Evolutionary conservation across 2,113 vertebrate genomes (phyloP).

Genomic region (human (Homo sapiens)): DNA sequence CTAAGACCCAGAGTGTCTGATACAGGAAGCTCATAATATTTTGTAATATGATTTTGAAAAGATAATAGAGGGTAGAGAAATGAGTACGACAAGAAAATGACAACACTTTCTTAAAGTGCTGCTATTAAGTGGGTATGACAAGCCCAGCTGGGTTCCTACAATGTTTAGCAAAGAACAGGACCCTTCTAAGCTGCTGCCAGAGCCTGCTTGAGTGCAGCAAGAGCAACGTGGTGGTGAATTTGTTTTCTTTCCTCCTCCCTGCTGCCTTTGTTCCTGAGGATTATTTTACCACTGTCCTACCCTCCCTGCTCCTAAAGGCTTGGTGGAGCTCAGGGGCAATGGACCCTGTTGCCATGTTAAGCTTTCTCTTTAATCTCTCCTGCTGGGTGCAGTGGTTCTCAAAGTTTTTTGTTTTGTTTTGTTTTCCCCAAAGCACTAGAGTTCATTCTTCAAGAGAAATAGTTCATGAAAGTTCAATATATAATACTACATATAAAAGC

Average conservation of each 20-base stretch:
- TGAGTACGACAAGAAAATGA: conserved; percentile 77
- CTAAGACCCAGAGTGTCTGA: conserved; percentile 80
- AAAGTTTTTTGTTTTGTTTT: neutral
- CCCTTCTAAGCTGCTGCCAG: neutral
- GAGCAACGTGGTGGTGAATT: neutral
- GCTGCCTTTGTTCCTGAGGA: neutral
- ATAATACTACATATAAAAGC: neutral
- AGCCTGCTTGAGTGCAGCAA: neutral
- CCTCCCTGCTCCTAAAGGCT: neutral
- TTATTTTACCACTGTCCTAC: neutral
- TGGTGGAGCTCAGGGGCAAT: neutral
- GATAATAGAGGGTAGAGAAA: conserved; percentile 80
- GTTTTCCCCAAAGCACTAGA: neutral
- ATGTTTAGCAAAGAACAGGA: neutral
- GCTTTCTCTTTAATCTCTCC: neutral
- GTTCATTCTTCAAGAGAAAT: conserved; percentile 8
- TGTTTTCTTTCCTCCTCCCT: neutral
- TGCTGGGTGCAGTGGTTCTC: neutral
- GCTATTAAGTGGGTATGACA: conserved; percentile 68
- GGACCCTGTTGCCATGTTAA: neutral
- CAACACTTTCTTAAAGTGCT: conserved; percentile 75
- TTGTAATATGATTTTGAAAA: conserved; percentile 81
- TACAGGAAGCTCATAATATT: conserved; percentile 83
- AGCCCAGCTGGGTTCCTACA: conserved; percentile 61
- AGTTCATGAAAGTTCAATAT: neutral